Percentiles rank a stretch among this genome's conserved stretches.
Conservation (phyloP, 2,888 invertebrate genomes). For the Perizoma affinitatum region DNA sequence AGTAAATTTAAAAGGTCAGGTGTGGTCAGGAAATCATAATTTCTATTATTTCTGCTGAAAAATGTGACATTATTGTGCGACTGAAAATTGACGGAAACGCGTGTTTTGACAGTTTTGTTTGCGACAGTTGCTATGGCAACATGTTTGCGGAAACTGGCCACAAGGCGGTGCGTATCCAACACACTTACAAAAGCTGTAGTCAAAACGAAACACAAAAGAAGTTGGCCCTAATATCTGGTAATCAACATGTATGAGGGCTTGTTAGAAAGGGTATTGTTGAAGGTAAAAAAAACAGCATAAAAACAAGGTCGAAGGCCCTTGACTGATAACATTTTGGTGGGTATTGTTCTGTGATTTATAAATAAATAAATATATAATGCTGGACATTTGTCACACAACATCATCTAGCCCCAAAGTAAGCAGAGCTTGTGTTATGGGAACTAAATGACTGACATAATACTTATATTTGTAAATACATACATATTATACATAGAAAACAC, state of each 20-base stretch:
- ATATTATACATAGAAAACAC: no score
- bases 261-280: constrained; percentile 7
- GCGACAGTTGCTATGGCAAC: constrained; percentile 62
- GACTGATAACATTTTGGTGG: not conserved
- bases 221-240: constrained; percentile 37
- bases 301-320: constrained; percentile 46
- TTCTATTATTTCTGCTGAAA: constrained; percentile 49
- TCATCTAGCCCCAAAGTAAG: no score
- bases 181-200: constrained; percentile 18
- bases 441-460: no score
- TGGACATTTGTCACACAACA: no score
- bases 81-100: constrained; percentile 52
- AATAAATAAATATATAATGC: no score
- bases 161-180: constrained; percentile 47
- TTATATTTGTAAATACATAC: no score
- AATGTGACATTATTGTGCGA: constrained; percentile 62
- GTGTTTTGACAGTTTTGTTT: constrained; percentile 73
- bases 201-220: constrained; percentile 28
- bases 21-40: constrained; percentile 68
- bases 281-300: constrained; percentile 18
- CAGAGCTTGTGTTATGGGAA: no score
- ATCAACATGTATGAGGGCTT: constrained; percentile 34
- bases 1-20: constrained; percentile 23
- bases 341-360: not conserved
- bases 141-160: constrained; percentile 64